Evolutionary conservation across 2,113 vertebrate genomes (phyloP), one percentile per base, ranked within the genome.

Genomic region (Astur gentilis): DNA sequence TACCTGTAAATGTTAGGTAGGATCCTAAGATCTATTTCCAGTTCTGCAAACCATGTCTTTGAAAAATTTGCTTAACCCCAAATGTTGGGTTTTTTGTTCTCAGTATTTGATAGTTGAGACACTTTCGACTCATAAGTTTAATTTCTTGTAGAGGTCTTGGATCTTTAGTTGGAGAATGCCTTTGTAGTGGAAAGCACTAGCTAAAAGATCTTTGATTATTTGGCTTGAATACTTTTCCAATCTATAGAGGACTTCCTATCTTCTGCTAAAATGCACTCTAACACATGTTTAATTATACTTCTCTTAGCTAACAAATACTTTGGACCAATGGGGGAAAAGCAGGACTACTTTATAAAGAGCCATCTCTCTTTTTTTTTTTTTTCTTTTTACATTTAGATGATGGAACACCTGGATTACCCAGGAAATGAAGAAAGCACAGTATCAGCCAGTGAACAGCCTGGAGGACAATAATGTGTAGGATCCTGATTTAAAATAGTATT

Each of bases 351-450:
- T 90, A 36, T 85, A 10, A 93, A 49, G 13, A 82, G 7, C 20
- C 26, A 55, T 87, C 11, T 45, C 38, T 72, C 15, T 34, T 8
- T 58, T 58, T 44, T 49, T 27, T 23, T 36, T 12, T 13, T 66
- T 89, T 23, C 32, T 13, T 13, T 87, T 85, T 73, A 9, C 54
- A 42, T 91, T 76, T 96, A 98, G 98, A 97, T 98, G 96, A 98
- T 98, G 98, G 97, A 97, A 79, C 98, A 98, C 52, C 91, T 97
- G 87, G 98, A 98, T 94, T 97, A 90, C 38, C 76, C 97, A 87
- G 96, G 97, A 94, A 98, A 94, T 93, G 98, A 98, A 97, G 98
- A 98, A 96, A 97, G 76, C 73, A 87, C 97, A 84, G 95, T 58
- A 72, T 40, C 94, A 64, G 26, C 91, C 75, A 93, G 85, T 62